phyloP scores from a whole-genome alignment of 2,888 invertebrate genomes.

The Tipula helvola region DNA sequence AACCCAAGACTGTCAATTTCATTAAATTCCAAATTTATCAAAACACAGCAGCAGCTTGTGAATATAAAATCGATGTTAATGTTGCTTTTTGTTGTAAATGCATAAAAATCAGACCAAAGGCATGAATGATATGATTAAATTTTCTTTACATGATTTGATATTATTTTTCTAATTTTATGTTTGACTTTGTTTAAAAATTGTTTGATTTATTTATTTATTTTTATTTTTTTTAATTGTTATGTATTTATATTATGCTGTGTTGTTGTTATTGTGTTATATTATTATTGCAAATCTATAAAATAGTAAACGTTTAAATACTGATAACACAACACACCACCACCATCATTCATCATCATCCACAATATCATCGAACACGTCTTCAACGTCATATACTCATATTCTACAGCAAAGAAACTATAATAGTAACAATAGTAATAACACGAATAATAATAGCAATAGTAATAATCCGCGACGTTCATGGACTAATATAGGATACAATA shows the following conservation, averaged over 20 bases:
- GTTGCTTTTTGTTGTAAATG: not conserved
- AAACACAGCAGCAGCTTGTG: not conserved
- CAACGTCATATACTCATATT: conserved; percentile 15
- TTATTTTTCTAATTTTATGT: not conserved
- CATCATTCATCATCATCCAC: conserved; percentile 6
- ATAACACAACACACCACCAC: conserved; percentile 11
- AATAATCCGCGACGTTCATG: conserved; percentile 22
- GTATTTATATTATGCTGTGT: not conserved
- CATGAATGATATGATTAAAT: not conserved
- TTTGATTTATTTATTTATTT: not conserved
- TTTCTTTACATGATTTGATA: not conserved
- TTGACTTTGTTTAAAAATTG: not conserved
- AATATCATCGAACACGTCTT: conserved; percentile 7
- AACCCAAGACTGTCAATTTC: not conserved
- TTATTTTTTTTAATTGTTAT: not conserved
- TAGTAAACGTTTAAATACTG: conserved; percentile 13
- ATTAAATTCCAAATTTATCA: not conserved
- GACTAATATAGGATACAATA: conserved; percentile 24
- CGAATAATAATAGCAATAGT: conserved; percentile 15
- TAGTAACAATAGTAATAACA: conserved; percentile 16
- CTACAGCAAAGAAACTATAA: conserved; percentile 16
- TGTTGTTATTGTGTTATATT: not conserved
- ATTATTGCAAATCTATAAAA: not conserved
- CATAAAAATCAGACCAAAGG: not conserved
- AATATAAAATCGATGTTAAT: not conserved